Base-by-base conservation (phyloP, 1,140 invertebrate genomes). In the Ephestia elutella region DNA sequence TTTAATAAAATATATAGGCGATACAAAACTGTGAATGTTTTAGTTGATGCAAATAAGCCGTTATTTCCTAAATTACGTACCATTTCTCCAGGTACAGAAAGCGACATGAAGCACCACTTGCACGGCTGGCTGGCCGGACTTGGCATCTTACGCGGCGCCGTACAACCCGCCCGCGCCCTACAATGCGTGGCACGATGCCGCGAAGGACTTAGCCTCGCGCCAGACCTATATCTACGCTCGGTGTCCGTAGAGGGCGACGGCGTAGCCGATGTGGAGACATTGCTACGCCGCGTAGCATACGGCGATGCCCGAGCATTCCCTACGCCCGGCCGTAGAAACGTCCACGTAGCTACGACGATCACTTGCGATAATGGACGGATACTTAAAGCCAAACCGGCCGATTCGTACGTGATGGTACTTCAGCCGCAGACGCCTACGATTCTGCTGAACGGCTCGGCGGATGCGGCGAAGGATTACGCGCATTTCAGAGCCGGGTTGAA, bases 181-280 rank as follows among this genome's bases (percentile, higher is more conserved):
- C 90, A 92, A 54, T 98, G 96, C 77, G 87, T 98, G 30, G 94
- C 96, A 69, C 93, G 75, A n/a, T 83, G 81, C 66, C 65, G 76
- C 9, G 78, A 82, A 70, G 80, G 79, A 5, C 77, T 82, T 18
- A 79, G 75, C 5, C 59, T 83, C 0, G 79, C 81, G 19, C 78
- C 79, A 0, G 80, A 82, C 20, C 76, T 86, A 58, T 86, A 97
- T 80, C 89, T 97, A 80, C 97, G 96, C 44, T 95, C 98, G 74
- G 94, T 99, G 19, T 95, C 94, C 11, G 95, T 99, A 69, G 95
- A 97, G 73, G 96, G 97, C 11, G 95, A 96, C 70, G 96, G 96
- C 77, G 93, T 95, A 19, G 95, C 94, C 5, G 96, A 98, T 78
- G 92, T 99, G 51, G 96, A 98, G 84, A 94, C 93, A 2, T 81